Base-by-base conservation (phyloP, 2,888 invertebrate genomes). In the Cheilosia impressa region DNA sequence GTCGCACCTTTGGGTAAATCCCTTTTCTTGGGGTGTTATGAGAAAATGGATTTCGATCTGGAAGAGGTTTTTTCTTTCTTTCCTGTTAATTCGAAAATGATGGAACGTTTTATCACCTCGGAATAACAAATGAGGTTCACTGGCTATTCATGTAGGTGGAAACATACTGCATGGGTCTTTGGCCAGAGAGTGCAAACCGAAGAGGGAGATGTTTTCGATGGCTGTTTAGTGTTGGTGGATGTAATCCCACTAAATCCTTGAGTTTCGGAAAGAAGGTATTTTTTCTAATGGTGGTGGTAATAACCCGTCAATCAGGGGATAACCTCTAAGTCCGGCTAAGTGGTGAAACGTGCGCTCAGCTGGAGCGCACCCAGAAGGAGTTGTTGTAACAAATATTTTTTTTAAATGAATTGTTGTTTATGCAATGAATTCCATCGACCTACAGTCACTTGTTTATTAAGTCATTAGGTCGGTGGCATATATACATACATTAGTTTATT, bases 51-150 rank as follows among this genome's bases (percentile, higher is more conserved):
- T 85, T 80, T 71, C 60, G 76, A 81, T 71, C 47, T 71, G 27
- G 17, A 57, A 78, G 73, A 53, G 72, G 41, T 66, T 31, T 38
- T 17, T 38, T 47, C 10, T 68, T 38, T 41, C 31, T 19, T 52
- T 58, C 17, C 3, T 69, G 47, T 31, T 81, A 77, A 81, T 81
- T 81, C 72, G 66, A 47, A 85, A 62, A 81, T 85, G 85, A 85
- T 85, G 76, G 68, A 85, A 85, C 81, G 81, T 43, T 81, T 62
- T 81, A 81, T 77, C 62, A 81, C 71, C 75, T 75, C 24, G 19
- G 84, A 80, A 85, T 85, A 85, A 80, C 58, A 85, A 76, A 80
- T 80, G 80, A 80, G 80, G 66, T 53, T 65, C 68, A 62, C 22
- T 45, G 68, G 53, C 55, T n/a, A 22, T 24, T 22, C 31, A 9